Evolutionary conservation across 2,888 invertebrate species (phyloP).

Genomic region (Drosophila pegasa): DNA sequence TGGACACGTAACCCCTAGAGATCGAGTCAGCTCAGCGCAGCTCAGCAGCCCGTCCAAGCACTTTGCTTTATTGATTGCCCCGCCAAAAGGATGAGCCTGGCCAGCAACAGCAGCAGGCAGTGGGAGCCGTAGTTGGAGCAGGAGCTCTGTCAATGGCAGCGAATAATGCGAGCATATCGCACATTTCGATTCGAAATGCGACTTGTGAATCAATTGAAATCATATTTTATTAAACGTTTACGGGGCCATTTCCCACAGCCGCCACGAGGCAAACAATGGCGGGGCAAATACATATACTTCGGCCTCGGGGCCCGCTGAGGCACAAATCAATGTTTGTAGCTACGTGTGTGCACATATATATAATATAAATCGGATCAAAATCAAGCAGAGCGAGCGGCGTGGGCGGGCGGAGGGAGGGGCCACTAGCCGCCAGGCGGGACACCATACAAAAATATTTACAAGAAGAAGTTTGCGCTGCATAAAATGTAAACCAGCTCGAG

Average conservation of each 20-base stretch:
- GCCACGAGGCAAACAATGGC: slow-evolving; percentile 58
- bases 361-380: slow-evolving; percentile 62
- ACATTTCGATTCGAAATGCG: slow-evolving; percentile 66
- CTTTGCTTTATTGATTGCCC: slow-evolving; percentile 74
- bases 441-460: slow-evolving; percentile 71
- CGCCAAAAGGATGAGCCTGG: slow-evolving; percentile 25
- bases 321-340: slow-evolving; percentile 49
- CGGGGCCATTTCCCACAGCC: slow-evolving; percentile 73
- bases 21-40: slow-evolving; percentile 29
- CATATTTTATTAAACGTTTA: slow-evolving; percentile 78
- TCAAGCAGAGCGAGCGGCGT: slow-evolving; percentile 25
- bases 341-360: slow-evolving; percentile 42
- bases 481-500: slow-evolving; percentile 59
- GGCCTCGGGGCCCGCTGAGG: slow-evolving; percentile 24
- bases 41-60: slow-evolving; percentile 38
- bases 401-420: not conserved
- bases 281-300: slow-evolving; percentile 23
- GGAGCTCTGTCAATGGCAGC: slow-evolving; percentile 14
- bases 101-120: not conserved
- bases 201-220: slow-evolving; percentile 76
- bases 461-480: slow-evolving; percentile 61
- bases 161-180: slow-evolving; percentile 48
- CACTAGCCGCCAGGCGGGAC: slow-evolving; percentile 36
- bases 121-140: not conserved
- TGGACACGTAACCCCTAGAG: slow-evolving; percentile 57